Conservation (phyloP, 2,113 vertebrate species). For the Euleptes europaea region DNA sequence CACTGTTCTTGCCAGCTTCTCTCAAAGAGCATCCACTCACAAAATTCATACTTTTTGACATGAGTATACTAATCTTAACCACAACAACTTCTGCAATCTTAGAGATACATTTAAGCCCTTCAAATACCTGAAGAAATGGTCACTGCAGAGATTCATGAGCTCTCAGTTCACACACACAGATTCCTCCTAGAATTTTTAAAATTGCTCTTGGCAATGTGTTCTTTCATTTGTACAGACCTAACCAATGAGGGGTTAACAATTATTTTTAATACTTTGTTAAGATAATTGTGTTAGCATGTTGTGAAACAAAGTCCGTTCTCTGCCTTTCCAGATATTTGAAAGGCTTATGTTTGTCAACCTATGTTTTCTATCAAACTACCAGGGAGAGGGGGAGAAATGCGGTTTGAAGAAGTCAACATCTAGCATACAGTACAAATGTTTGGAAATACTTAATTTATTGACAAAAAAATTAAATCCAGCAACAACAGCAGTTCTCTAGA, state of each 20-base stretch:
- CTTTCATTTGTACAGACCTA: not conserved
- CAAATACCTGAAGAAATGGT: too few relatives aligned
- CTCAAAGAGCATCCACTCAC: not conserved
- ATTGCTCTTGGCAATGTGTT: not conserved
- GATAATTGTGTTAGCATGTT: too few relatives aligned
- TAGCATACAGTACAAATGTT: not conserved
- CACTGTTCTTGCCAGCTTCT: not conserved
- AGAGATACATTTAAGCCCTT: not conserved
- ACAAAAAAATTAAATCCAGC: not conserved
- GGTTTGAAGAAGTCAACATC: not conserved
- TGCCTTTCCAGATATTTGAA: too few relatives aligned
- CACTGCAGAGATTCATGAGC: not conserved
- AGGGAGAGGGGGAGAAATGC: too few relatives aligned
- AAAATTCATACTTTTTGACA: not conserved
- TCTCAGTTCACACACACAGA: not conserved
- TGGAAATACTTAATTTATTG: not conserved
- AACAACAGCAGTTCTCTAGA: not conserved
- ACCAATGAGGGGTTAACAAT: not conserved
- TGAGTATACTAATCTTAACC: not conserved
- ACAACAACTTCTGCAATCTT: not conserved
- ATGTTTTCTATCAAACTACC: too few relatives aligned
- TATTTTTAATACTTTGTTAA: too few relatives aligned
- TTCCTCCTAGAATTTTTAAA: not conserved
- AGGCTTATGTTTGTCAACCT: too few relatives aligned
- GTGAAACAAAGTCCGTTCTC: too few relatives aligned